These are phyloP conservation scores for Rachycentron canadum DNA, from an alignment of 2,797 vertebrate genomes.

Conservation along the genomic window DNA sequence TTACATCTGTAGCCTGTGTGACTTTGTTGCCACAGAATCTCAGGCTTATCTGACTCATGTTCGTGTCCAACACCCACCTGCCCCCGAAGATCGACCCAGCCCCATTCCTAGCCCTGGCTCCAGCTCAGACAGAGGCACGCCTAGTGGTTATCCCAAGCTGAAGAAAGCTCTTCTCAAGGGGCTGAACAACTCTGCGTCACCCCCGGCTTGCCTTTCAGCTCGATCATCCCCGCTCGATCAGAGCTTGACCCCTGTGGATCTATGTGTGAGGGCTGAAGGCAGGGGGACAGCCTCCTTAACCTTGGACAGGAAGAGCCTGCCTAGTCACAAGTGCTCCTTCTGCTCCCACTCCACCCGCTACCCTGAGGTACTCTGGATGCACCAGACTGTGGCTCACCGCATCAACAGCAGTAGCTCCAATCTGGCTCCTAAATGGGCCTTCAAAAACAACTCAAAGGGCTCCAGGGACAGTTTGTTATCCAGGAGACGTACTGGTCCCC, in stretches of 20 bases:
- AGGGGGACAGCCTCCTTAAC: slow-evolving; percentile 70
- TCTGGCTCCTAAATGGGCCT: slow-evolving; percentile 90
- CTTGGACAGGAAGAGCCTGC: slow-evolving; percentile 83
- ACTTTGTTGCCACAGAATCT: slow-evolving; percentile 81
- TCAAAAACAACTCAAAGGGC: slow-evolving; percentile 85
- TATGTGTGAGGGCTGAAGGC: slow-evolving; percentile 77
- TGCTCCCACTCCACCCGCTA: slow-evolving; percentile 93
- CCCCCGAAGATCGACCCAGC: slow-evolving; percentile 53
- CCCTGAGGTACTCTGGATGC: slow-evolving; percentile 97
- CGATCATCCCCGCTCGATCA: slow-evolving; percentile 50
- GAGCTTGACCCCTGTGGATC: slow-evolving; percentile 72
- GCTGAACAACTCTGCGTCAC: slow-evolving; percentile 50
- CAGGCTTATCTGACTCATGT: slow-evolving; percentile 80
- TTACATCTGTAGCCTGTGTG: slow-evolving; percentile 83
- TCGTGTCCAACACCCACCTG: slow-evolving; percentile 75
- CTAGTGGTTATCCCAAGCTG: slow-evolving; percentile 72
- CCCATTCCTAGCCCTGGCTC: slow-evolving; percentile 59
- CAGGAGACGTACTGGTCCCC: slow-evolving; percentile 92
- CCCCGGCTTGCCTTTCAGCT: slow-evolving; percentile 57
- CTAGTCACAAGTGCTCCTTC: slow-evolving; percentile 92
- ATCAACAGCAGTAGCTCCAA: slow-evolving; percentile 91
- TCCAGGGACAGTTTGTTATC: slow-evolving; percentile 83
- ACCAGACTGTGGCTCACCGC: slow-evolving; percentile 93
- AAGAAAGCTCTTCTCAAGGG: slow-evolving; percentile 76
- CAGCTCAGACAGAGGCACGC: slow-evolving; percentile 64